These are phyloP conservation scores for Alligator mississippiensis DNA, from an alignment of 2,113 vertebrate genomes.

Conservation along the genomic window DNA sequence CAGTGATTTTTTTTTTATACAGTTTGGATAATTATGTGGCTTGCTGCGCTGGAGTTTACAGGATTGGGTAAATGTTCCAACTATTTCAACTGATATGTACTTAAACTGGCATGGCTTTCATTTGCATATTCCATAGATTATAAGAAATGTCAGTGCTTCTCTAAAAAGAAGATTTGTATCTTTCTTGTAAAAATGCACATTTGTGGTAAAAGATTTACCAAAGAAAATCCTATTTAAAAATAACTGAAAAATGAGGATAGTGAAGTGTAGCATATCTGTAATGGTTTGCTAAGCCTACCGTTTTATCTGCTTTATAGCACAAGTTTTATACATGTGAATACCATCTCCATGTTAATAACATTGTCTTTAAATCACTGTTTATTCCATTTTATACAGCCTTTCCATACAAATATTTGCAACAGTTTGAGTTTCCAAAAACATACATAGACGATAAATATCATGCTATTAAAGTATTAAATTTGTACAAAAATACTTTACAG, in stretches of 20 bases:
- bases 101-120: background rate
- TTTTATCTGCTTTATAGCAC: background rate
- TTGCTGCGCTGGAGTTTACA: background rate
- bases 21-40: accelerated
- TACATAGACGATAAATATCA: slow-evolving; percentile 99
- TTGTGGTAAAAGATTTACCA: background rate
- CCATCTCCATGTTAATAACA: background rate
- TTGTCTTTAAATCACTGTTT: slow-evolving; percentile 82
- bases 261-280: background rate
- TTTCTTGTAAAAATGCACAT: background rate
- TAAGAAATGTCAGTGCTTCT: background rate
- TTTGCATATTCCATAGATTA: background rate
- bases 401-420: slow-evolving; percentile 96
- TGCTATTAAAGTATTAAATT: slow-evolving; percentile 99
- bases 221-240: background rate
- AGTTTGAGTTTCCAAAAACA: slow-evolving; percentile 90
- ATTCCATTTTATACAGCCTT: slow-evolving; percentile 84
- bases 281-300: background rate
- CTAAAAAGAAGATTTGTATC: background rate
- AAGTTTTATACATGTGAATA: background rate
- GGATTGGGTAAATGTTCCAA: background rate
- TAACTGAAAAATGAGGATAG: background rate
- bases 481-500: slow-evolving; percentile 99
- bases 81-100: background rate
- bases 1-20: background rate